Conservation (phyloP, 2,888 invertebrate species). For the Choristoneura rosaceana region DNA sequence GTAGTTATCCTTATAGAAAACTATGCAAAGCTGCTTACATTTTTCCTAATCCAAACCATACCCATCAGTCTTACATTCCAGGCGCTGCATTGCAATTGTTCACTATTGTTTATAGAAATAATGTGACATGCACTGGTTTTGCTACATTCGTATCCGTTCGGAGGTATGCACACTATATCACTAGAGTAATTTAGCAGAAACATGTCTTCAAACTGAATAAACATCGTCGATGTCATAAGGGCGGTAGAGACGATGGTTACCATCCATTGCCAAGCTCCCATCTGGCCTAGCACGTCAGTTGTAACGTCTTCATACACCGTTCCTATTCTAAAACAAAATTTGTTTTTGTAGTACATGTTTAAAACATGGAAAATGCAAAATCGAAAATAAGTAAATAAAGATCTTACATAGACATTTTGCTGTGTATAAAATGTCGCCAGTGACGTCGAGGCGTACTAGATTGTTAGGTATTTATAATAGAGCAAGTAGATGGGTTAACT, state of each 20-base stretch:
- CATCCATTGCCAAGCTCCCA: conserved; percentile 77
- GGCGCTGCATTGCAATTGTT: conserved; percentile 58
- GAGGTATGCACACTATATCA: conserved; percentile 59
- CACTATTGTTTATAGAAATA: conserved; percentile 56
- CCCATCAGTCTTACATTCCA: conserved; percentile 72
- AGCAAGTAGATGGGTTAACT: background rate
- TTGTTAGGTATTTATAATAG: background rate
- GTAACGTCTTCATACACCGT: conserved; percentile 78
- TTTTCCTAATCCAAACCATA: conserved; percentile 72
- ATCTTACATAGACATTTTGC: conserved; percentile 40
- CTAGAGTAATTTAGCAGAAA: conserved; percentile 61
- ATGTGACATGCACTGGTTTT: conserved; percentile 65
- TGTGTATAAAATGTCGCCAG: conserved; percentile 8
- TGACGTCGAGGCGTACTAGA: conserved; percentile 28
- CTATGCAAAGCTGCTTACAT: conserved; percentile 54
- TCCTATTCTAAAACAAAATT: conserved; percentile 67
- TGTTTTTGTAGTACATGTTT: conserved; percentile 9
- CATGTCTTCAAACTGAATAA: conserved; percentile 71
- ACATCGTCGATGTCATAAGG: conserved; percentile 62
- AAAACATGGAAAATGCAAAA: background rate
- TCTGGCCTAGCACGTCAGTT: conserved; percentile 72
- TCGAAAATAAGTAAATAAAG: conserved; percentile 3
- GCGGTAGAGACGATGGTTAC: conserved; percentile 66
- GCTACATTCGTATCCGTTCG: conserved; percentile 50
- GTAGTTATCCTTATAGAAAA: background rate